Evolutionary conservation across 2,888 invertebrate species (phyloP).

Genomic region (Pseudococcus viburni): DNA sequence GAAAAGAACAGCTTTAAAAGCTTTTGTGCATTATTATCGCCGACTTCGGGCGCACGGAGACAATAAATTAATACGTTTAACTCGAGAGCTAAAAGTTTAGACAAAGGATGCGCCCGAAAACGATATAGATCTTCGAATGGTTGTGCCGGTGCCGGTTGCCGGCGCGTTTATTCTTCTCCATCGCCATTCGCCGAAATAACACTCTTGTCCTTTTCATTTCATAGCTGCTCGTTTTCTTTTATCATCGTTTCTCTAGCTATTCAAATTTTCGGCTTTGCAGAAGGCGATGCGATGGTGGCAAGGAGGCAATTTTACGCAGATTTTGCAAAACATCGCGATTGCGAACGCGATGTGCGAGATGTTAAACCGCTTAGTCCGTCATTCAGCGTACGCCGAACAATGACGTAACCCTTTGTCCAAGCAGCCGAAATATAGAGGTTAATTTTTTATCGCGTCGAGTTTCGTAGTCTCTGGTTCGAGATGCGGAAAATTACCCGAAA

Average conservation of each 20-base stretch:
- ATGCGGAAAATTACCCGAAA: neutral
- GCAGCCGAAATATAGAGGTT: neutral
- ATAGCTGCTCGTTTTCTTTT: conserved; percentile 34
- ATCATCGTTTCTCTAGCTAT: conserved; percentile 49
- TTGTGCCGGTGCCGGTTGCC: neutral
- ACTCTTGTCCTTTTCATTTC: conserved; percentile 56
- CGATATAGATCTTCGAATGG: conserved; percentile 53
- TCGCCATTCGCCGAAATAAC: conserved; percentile 34
- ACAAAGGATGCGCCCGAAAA: conserved; percentile 54
- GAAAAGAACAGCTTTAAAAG: conserved; percentile 58
- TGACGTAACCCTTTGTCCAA: conserved; percentile 29
- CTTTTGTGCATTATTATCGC: conserved; percentile 54
- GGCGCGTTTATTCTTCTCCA: conserved; percentile 30
- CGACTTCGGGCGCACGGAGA: conserved; percentile 45
- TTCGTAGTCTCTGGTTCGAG: neutral
- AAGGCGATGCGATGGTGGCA: no score
- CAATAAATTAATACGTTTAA: conserved; percentile 59
- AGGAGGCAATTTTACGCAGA: conserved; percentile 43
- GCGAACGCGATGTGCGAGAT: conserved; percentile 7
- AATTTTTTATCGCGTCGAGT: conserved; percentile 12
- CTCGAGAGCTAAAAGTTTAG: conserved; percentile 46
- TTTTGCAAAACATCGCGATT: conserved; percentile 3
- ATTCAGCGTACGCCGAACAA: conserved; percentile 1
- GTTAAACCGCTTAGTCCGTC: conserved; percentile 53
- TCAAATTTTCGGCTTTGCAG: conserved; percentile 20